Base-by-base conservation (phyloP, 2,113 vertebrate genomes). In the Ageneiosus marmoratus region DNA sequence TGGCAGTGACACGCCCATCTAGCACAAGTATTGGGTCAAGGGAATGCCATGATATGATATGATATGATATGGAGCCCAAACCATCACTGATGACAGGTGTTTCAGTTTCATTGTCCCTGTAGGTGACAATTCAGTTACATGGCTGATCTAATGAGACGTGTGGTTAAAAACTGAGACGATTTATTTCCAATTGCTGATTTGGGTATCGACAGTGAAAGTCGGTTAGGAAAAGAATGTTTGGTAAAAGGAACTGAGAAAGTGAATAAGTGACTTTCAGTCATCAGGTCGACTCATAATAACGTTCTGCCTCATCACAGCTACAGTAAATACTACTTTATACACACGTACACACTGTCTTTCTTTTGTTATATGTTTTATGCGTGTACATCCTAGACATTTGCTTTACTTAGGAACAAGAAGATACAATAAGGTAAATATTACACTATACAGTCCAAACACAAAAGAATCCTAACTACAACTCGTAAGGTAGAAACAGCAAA, bases 221-320 rank as follows among this genome's bases (percentile, higher is more conserved):
- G 4, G 70, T 73, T 4, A n/a, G 7, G 22, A 46, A 46, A 72
- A 72, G 16, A 72, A 27, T 44, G 1, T 50, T 48, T 16, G 2
- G n/a, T 44, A 70, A 70, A n/a, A 44, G 37, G 24, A 74, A 74
- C 72, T 1, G 72, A 74, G 32, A 74, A 74, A 74, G 72, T 29
- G n/a, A 74, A 74, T 18, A 29, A 29, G n/a, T 51, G 46, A 74
- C 48, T 74, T 74, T 74, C 48, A 74, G 70, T 73, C 70, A 16
- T 12, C 13, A 1, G 70, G 70, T 2, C 13, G n/a, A 48, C 24
- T 44, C 70, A 27, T 5, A 13, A 73, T 16, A 29, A 50, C 44
- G 44, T 16, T 11, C 44, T 73, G 13, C 24, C 41, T 46, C 24
- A 27, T 48, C 13, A 70, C 37, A 9, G 70, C 24, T 16, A 73